Evolutionary conservation across 2,797 vertebrate species (phyloP), one percentile per base, ranked within the genome.

Genomic region (Podarcis lilfordi): DNA sequence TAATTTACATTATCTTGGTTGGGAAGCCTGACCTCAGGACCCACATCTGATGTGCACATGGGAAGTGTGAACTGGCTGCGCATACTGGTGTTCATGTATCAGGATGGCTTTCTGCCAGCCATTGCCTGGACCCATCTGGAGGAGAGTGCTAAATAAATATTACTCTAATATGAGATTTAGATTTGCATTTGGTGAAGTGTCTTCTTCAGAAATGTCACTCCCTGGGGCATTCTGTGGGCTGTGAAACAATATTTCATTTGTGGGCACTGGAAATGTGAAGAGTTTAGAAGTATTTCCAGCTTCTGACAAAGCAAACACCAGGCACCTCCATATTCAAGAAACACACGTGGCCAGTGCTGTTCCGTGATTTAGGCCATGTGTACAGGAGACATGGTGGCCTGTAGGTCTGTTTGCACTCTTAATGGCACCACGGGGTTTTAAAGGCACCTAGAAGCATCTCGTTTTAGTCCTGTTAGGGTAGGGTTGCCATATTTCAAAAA

Each of bases 171-270:
- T 91, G 83, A 92, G 86, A 88, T 80, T 0, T 29, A 91, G 93
- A 91, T 88, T 92, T 93, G 91, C 89, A 66, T 91, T 87, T 89
- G 88, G 94, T 61, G 64, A 93, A 94, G 90, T 85, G 74, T 94
- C 91, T 95, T 92, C 85, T 94, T 91, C 89, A 94, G 90, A 94
- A 95, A 91, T 86, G 91, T 74, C 74, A 74, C 90, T 90, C 92
- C 91, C 93, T 90, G 85, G 81, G 94, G 93, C 87, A 95, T 94
- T 95, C 95, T 95, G 96, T 94, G 94, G 93, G 89, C 86, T 91
- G 91, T 91, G 92, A 93, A 95, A 93, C 86, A 96, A 94, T 86
- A 90, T 91, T 94, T 81, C 13, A 61, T 89, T 94, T 93, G 93
- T 93, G 92, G 95, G 92, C 93, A 94, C 92, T 94, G 85, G 87